Base-by-base conservation (phyloP, 2,888 invertebrate genomes). In the Nesidiocoris tenuis region DNA sequence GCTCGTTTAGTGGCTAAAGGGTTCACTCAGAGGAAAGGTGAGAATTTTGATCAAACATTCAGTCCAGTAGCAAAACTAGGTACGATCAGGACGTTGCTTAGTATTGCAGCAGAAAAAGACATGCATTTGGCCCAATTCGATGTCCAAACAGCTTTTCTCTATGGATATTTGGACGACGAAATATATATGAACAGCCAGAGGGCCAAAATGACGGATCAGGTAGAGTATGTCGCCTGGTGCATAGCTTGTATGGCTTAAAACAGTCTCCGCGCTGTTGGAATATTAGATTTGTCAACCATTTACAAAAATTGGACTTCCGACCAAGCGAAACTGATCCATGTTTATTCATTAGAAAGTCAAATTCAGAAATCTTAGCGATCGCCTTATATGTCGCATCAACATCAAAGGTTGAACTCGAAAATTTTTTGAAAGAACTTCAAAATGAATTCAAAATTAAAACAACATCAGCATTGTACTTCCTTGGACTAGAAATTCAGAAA, bases 151-250 rank as follows among this genome's bases (percentile, higher is more conserved):
- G n/a, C n/a, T n/a, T n/a, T n/a, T n/a, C n/a, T n/a, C n/a, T n/a
- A n/a, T n/a, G n/a, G n/a, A n/a, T n/a, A n/a, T n/a, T n/a, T n/a
- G n/a, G n/a, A n/a, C n/a, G n/a, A n/a, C n/a, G n/a, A n/a, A n/a
- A n/a, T n/a, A n/a, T 68, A 68, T 21, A 68, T 68, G 68, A 57
- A 3, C 68, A 68, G 68, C 68, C 68, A n/a, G 68, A 68, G 18
- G 68, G 68, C 16, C 56, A 68, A 22, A 17, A 68, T 68, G 68
- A 68, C 21, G 54, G 55, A 16, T 56, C 68, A 9, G 17, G 18
- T 25, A 65, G 25, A 65, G 65, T 65, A 22, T 68, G 55, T 19
- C 55, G 56, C 3, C 57, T 68, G 2, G 18, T 18, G 22, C 18
- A 21, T 21, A 68, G 56, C 19, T 39, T 65, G 3, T 63, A 63